These are phyloP conservation scores for Tholera decimalis DNA, from an alignment of 2,888 invertebrate species.

Conservation along the genomic window DNA sequence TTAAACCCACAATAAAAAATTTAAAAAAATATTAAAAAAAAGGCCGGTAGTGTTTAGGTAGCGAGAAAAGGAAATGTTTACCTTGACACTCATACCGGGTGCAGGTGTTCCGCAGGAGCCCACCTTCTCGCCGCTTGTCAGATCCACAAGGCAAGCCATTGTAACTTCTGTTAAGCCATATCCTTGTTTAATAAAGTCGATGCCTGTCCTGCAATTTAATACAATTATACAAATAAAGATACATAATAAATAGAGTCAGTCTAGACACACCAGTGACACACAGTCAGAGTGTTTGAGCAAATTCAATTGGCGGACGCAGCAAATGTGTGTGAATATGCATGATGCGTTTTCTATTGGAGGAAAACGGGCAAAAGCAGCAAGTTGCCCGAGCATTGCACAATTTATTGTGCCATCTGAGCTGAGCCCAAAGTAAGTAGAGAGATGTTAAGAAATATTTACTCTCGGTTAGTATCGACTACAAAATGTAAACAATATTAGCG, in stretches of 20 bases:
- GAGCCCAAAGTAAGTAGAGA: too few species aligned
- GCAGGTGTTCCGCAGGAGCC: conserved; percentile 94
- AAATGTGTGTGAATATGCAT: neutral
- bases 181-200: conserved; percentile 92
- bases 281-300: neutral
- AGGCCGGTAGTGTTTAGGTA: neutral
- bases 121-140: conserved; percentile 83
- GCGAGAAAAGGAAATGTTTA: conserved; percentile 65
- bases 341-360: neutral
- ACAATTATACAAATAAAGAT: neutral
- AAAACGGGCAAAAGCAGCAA: too few species aligned
- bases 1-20: too few species aligned
- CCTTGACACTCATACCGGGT: conserved; percentile 93
- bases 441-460: neutral
- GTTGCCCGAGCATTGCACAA: too few species aligned
- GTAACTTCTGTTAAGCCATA: conserved; percentile 96
- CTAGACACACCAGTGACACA: neutral
- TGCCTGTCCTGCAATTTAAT: conserved; percentile 80
- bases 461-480: neutral
- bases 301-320: too few species aligned
- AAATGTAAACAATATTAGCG: neutral
- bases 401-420: neutral
- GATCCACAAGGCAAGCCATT: conserved; percentile 89
- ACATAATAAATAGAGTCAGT: too few species aligned
- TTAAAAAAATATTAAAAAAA: too few species aligned